Conservation (phyloP, 2,113 vertebrate genomes). For the Ginglymostoma cirratum region DNA sequence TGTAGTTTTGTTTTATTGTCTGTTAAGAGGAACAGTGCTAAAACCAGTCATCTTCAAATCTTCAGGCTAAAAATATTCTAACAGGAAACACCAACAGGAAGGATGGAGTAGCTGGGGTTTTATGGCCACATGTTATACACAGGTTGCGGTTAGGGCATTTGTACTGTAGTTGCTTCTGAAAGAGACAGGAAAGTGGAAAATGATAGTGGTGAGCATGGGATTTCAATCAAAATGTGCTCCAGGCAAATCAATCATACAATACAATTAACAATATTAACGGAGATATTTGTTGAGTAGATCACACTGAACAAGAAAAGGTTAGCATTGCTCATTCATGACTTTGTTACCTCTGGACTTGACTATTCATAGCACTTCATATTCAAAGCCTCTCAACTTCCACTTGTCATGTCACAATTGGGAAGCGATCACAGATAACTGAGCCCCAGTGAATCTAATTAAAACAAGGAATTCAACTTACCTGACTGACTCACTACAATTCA, state of each 20-base stretch:
- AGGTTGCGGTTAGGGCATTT: neutral
- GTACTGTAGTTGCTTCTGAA: neutral
- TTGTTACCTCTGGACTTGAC: too few species aligned
- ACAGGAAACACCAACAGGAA: neutral
- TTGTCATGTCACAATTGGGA: too few species aligned
- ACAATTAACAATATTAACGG: neutral
- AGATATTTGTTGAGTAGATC: neutral
- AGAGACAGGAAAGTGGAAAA: neutral
- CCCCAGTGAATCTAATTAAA: too few species aligned
- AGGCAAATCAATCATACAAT: neutral
- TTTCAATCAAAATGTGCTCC: neutral
- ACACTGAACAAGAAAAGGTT: neutral
- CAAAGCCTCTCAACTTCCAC: too few species aligned
- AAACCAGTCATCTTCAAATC: neutral
- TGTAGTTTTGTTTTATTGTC: neutral
- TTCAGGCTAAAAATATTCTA: neutral
- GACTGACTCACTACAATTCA: too few species aligned
- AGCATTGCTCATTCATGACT: too few species aligned
- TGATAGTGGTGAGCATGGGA: neutral
- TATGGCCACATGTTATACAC: neutral
- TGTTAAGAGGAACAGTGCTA: neutral
- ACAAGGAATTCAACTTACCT: too few species aligned
- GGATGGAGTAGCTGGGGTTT: neutral
- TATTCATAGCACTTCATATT: too few species aligned
- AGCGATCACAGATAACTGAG: too few species aligned